Percentiles rank a stretch among this genome's conserved stretches.
phyloP scores from a whole-genome alignment of 2,797 vertebrate genomes.

The Poeciliopsis presidionis region DNA sequence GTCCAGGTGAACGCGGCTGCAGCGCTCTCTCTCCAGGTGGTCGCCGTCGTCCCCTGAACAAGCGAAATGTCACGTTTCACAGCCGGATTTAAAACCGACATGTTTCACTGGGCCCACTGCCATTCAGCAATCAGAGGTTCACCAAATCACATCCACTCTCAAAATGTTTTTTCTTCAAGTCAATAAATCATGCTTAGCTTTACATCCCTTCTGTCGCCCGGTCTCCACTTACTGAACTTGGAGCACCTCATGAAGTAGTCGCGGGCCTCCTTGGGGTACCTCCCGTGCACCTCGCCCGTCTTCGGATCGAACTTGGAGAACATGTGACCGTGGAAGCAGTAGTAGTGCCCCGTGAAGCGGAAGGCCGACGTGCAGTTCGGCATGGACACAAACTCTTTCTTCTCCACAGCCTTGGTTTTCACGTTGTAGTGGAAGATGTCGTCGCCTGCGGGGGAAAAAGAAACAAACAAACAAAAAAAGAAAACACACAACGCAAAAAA shows the following conservation, averaged over 20 bases:
- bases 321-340: conserved; percentile 84
- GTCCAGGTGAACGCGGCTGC: conserved; percentile 80
- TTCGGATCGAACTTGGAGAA: conserved; percentile 87
- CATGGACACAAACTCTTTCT: conserved; percentile 73
- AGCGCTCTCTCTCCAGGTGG: conserved; percentile 72
- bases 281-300: conserved; percentile 74
- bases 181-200: not conserved
- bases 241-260: conserved; percentile 87
- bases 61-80: not conserved
- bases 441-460: conserved; percentile 52
- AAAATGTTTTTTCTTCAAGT: not conserved
- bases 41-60: conserved; percentile 56
- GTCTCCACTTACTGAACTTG: conserved; percentile 79
- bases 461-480: not conserved
- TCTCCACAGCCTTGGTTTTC: conserved; percentile 69
- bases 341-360: conserved; percentile 83
- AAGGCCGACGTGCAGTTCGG: conserved; percentile 80
- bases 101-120: not conserved
- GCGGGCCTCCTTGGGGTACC: conserved; percentile 82
- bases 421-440: conserved; percentile 76
- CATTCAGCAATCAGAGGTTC: not conserved
- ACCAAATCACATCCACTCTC: not conserved
- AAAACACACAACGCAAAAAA: not conserved
- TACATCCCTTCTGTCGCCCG: not conserved
- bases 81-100: not conserved